A percentile compares a stretch with the other conserved stretches of the same genome.
Evolutionary conservation across 1,140 invertebrate genomes (phyloP).

Genomic region (Proales similis): DNA sequence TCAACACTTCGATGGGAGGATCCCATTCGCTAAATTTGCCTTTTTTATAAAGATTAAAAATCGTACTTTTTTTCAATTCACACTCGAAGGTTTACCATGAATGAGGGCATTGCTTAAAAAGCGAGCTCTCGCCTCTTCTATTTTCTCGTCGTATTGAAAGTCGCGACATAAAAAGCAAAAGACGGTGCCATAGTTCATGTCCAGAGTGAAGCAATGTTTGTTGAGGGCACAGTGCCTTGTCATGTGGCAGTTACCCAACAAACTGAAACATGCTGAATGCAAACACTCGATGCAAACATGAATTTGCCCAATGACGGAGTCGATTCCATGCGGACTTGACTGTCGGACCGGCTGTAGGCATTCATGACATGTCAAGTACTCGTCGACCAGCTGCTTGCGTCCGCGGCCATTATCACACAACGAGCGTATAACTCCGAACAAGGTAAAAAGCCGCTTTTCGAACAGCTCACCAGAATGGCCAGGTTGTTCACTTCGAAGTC

Average conservation of each 20-base stretch:
- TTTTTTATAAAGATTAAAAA: slow-evolving; percentile 52
- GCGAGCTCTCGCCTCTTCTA: slow-evolving; percentile 59
- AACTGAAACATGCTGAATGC: slow-evolving; percentile 22
- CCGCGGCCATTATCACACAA: too few relatives aligned
- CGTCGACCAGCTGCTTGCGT: too few relatives aligned
- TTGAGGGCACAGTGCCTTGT: neutral
- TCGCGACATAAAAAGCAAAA: slow-evolving; percentile 82
- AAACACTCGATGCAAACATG: slow-evolving; percentile 25
- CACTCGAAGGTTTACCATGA: neutral
- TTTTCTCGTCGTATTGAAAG: slow-evolving; percentile 74
- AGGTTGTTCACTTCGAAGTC: too few relatives aligned
- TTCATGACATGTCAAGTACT: too few relatives aligned
- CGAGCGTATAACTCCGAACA: too few relatives aligned
- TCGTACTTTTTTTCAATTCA: neutral
- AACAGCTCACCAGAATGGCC: too few relatives aligned
- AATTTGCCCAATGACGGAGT: too few relatives aligned
- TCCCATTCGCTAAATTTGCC: slow-evolving; percentile 70
- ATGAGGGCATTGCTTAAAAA: slow-evolving; percentile 7
- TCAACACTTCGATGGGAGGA: slow-evolving; percentile 57
- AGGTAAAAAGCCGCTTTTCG: too few relatives aligned
- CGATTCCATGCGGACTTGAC: too few relatives aligned
- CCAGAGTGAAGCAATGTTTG: slow-evolving; percentile 53
- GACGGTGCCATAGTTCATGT: slow-evolving; percentile 78
- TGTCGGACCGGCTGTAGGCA: too few relatives aligned
- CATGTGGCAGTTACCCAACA: neutral